Percentiles rank a stretch among this genome's conserved stretches.
phyloP scores from a whole-genome alignment of 2,888 invertebrate genomes.

The Hipparchia sbordonii region DNA sequence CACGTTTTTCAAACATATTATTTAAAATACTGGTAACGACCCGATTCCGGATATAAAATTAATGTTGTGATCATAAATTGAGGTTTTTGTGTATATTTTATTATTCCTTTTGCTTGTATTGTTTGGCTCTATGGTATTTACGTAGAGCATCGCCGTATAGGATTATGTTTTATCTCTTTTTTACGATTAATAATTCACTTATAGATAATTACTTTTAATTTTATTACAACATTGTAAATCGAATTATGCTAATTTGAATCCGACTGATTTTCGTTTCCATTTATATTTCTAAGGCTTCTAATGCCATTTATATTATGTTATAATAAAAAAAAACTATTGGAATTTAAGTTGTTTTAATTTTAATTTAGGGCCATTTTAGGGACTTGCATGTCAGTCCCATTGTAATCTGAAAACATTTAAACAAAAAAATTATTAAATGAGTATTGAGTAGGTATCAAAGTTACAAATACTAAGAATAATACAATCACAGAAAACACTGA shows the following conservation, averaged over 20 bases:
- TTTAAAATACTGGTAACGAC: constrained; percentile 24
- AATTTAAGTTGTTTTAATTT: neutral
- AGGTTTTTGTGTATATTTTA: constrained; percentile 26
- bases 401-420: no score
- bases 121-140: constrained; percentile 19
- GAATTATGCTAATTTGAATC: neutral
- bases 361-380: no score
- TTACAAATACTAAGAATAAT: no score
- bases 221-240: neutral
- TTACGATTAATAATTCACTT: neutral
- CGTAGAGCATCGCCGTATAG: neutral
- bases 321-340: neutral
- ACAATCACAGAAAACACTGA: no score
- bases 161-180: constrained; percentile 9
- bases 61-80: constrained; percentile 35
- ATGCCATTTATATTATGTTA: neutral
- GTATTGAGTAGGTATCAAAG: no score
- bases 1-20: neutral
- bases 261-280: neutral
- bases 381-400: no score
- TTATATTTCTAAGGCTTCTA: neutral
- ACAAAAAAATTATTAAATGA: no score
- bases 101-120: constrained; percentile 25
- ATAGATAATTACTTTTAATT: constrained; percentile 6
- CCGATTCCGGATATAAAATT: constrained; percentile 40